These are phyloP conservation scores for pig (Sus scrofa) DNA, from an alignment of 2,113 vertebrate species.

Conservation along the genomic window T2T-Sscrofa CM000820.6:8612001-8612500, in stretches of 20 bases:
- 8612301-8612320: neutral
- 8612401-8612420: neutral
- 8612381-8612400: fast-evolving
- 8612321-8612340: neutral
- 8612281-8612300: neutral
- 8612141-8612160: conserved; percentile 5
- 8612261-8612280: neutral
- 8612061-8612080: neutral
- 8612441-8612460: conserved; percentile 14
- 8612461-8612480: neutral
- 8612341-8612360: neutral
- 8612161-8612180: neutral
- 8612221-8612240: neutral
- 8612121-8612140: neutral
- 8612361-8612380: neutral
- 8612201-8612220: neutral
- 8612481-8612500: neutral
- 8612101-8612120: neutral
- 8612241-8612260: neutral
- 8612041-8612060: neutral
- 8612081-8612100: neutral
- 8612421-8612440: neutral
- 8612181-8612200: neutral
- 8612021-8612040: neutral
- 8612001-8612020: neutral